Conservation (phyloP, 2,113 vertebrate genomes). For the Acrocephalus kingi region DNA sequence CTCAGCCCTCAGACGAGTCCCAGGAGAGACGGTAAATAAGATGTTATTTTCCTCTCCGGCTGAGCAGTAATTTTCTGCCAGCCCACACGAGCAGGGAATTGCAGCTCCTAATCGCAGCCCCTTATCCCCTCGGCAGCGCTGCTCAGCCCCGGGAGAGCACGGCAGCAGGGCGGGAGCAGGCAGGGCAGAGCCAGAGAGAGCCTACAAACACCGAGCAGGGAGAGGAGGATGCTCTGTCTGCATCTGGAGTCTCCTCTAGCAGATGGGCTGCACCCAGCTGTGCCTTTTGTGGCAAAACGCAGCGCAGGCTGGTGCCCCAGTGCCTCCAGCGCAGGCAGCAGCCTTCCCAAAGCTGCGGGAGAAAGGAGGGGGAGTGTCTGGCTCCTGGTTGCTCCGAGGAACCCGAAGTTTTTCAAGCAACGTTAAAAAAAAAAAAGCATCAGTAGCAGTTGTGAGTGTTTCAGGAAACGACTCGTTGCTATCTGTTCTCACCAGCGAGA, state of each 20-base stretch:
- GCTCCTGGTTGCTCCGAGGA: background rate
- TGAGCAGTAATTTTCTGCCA: constrained; percentile 60
- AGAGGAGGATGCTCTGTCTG: background rate
- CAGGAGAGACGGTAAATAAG: constrained; percentile 54
- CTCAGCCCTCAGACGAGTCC: constrained; percentile 44
- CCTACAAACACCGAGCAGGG: accelerated
- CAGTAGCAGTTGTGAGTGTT: background rate
- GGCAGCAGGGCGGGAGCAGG: background rate
- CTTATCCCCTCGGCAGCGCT: background rate
- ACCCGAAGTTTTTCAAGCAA: background rate
- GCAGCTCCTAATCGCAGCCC: background rate
- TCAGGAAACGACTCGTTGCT: background rate
- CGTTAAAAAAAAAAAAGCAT: background rate
- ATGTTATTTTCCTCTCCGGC: constrained; percentile 47
- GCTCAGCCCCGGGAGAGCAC: background rate
- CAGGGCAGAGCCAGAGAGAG: background rate
- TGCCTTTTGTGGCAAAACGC: background rate
- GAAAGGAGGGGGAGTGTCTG: background rate
- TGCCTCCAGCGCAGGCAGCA: accelerated
- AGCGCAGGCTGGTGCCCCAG: background rate
- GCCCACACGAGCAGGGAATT: constrained; percentile 17
- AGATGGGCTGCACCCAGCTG: background rate
- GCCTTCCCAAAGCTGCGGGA: background rate
- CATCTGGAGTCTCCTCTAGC: background rate
- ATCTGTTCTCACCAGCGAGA: background rate